Base-by-base conservation (phyloP, 2,113 vertebrate genomes). In the Columba livia region DNA sequence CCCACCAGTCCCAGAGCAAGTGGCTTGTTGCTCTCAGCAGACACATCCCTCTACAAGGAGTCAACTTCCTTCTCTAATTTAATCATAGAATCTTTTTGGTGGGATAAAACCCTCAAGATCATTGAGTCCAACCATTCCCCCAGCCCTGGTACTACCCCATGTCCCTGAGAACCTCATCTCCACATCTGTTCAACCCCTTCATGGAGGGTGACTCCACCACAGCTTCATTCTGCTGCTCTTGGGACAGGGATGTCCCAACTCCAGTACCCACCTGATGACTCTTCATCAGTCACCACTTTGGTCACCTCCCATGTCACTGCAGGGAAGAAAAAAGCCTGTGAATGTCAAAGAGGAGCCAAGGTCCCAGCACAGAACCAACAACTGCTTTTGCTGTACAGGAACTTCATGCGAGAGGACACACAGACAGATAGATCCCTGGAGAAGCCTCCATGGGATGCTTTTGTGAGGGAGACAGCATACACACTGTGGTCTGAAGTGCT, bases 271-370 rank as follows among this genome's bases (percentile, higher is more conserved):
- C 71, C 97, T 5, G 91, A 70, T 44, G 96, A 95, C 16, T 91
- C 92, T 36, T 94, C 75, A 29, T n/a, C 73, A 29, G 81, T 86
- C 38, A 74, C 66, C 36, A 32, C 54, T 70, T 71, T 85, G 12
- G 54, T 38, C 23, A 65, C 58, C 31, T 95, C 42, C 11, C 10
- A 21, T 44, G 44, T 72, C 90, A 65, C 97, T 97, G 87, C 34
- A 78, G 64, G 85, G 36, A 73, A 26, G 32, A 89, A 29, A 53
- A 11, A 32, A 79, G 48, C 2, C 36, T 36, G 58, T 62, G 83
- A 74, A 38, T 29, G 16, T 31, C 21, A 47, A 34, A 20, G 21
- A 65, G 32, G 14, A 69, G 44, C 25, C 0, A 2, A 54, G 15
- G 36, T 2, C 36, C 47, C 25, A 73, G 60, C 12, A n/a, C 21